A percentile compares a stretch with the other conserved stretches of the same genome.
phyloP scores from a whole-genome alignment of 1,140 invertebrate genomes.

The Drosophila bipectinata region DNA sequence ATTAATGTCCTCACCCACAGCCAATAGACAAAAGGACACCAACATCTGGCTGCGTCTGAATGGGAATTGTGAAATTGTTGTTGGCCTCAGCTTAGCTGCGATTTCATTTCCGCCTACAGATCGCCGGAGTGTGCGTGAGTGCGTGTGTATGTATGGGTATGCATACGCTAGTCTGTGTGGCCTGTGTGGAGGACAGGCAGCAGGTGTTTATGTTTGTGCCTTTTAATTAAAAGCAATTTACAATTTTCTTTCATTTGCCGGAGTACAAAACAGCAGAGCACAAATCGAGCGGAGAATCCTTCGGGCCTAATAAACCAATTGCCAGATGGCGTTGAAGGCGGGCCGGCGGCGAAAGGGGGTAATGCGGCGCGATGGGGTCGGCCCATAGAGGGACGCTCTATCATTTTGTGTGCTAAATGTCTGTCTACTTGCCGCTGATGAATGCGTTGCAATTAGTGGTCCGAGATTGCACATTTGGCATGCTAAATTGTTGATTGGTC shows the following conservation, averaged over 20 bases:
- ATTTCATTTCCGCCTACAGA: slow-evolving; percentile 55
- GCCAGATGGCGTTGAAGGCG: slow-evolving; percentile 30
- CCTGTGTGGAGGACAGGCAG: slow-evolving; percentile 59
- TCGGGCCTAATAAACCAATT: slow-evolving; percentile 54
- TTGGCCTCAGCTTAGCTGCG: slow-evolving; percentile 57
- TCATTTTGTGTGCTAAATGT: slow-evolving; percentile 55
- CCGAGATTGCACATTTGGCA: slow-evolving; percentile 77
- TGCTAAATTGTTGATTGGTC: slow-evolving; percentile 51
- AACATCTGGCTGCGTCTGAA: slow-evolving; percentile 52
- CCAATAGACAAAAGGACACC: slow-evolving; percentile 62
- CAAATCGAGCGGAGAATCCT: slow-evolving; percentile 42
- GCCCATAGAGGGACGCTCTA: slow-evolving; percentile 20
- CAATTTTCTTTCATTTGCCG: slow-evolving; percentile 75
- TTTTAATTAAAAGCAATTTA: slow-evolving; percentile 82
- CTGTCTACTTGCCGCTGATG: slow-evolving; percentile 61
- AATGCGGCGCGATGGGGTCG: background rate
- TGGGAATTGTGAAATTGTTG: slow-evolving; percentile 50
- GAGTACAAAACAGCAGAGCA: slow-evolving; percentile 12
- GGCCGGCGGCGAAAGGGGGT: background rate
- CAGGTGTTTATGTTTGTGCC: slow-evolving; percentile 82
- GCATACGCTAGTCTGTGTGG: slow-evolving; percentile 22
- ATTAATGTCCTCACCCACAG: slow-evolving; percentile 58
- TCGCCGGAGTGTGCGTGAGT: slow-evolving; percentile 24
- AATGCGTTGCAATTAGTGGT: slow-evolving; percentile 77
- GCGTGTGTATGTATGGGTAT: slow-evolving; percentile 7